Evolutionary conservation across 2,888 invertebrate genomes (phyloP), one percentile per base, ranked within the genome.

Genomic region (Acrobasis repandana): DNA sequence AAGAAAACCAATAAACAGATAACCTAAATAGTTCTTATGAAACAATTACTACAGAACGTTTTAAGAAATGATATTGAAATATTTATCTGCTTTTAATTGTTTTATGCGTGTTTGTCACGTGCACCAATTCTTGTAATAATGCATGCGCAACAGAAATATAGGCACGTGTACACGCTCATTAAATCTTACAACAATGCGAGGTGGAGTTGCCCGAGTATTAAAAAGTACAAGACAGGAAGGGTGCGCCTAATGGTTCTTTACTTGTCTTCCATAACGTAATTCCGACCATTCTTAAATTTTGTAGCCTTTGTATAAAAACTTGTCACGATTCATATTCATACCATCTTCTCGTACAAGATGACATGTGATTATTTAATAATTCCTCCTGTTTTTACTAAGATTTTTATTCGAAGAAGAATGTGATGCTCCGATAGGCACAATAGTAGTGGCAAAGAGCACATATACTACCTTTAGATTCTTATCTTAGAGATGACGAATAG

Each of bases 161-260:
- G 73, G 75, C 76, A 78, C 77, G 73, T 74, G 70, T 73, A 67
- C 73, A 79, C 72, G 79, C 81, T 83, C 85, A 87, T 87, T 88
- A 87, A 83, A 77, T 75, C 73, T 74, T 70, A 81, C 80, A 90
- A 90, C 89, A 90, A 91, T 90, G 85, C 79, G 79, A 85, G 90
- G 90, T 80, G 88, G 82, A 87, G 90, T 85, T 80, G 79, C 77
- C 76, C 69, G 76, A 73, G 82, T 78, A 85, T 85, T 88, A 88
- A 90, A 90, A 88, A 87, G 84, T 85, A 85, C 84, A 85, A 88
- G 85, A 87, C 81, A 83, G 83, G 85, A 90, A 86, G 89, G 90
- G 90, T 80, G 90, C 76, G 89, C 83, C 87, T 87, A 87, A 88
- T 88, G 79, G 82, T 74, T 75, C 73, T 72, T 66, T 77, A 77